phyloP scores from a whole-genome alignment of 1,140 invertebrate species.

The Dermatophagoides farinae region DNA sequence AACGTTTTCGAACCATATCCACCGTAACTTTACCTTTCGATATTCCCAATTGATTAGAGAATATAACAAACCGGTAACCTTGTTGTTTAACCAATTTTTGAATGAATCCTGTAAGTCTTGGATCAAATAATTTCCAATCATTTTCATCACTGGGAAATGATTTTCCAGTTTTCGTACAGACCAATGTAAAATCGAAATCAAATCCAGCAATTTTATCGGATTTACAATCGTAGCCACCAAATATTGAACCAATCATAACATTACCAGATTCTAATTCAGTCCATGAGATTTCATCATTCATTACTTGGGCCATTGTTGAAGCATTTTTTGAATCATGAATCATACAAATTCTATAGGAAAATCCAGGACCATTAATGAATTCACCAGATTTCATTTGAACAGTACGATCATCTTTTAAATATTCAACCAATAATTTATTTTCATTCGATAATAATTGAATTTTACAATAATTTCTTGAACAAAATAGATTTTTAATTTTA shows the following conservation, averaged over 20 bases:
- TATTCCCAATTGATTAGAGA: constrained; percentile 17
- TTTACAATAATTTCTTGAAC: constrained; percentile 2
- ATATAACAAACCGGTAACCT: constrained; percentile 15
- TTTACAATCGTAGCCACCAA: constrained; percentile 4
- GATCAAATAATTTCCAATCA: constrained; percentile 17
- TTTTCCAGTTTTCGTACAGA: constrained; percentile 12
- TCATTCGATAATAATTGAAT: neutral
- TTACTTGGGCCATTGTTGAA: neutral
- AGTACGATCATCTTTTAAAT: neutral
- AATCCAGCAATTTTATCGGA: constrained; percentile 13
- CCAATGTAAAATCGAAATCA: constrained; percentile 18
- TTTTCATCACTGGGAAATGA: constrained; percentile 13
- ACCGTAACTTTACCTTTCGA: constrained; percentile 2
- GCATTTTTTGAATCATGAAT: neutral
- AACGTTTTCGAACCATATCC: constrained; percentile 12
- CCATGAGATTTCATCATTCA: constrained; percentile 1
- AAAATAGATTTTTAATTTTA: constrained; percentile 3
- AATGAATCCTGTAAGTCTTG: constrained; percentile 1
- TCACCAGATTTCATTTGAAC: neutral
- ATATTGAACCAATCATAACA: constrained; percentile 10
- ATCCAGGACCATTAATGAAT: constrained; percentile 1
- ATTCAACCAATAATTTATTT: constrained; percentile 1
- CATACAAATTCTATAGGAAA: neutral
- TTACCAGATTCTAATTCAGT: neutral
- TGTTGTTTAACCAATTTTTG: neutral